Conservation (phyloP, 1,140 invertebrate species). For the Drosophila grimshawi region DNA sequence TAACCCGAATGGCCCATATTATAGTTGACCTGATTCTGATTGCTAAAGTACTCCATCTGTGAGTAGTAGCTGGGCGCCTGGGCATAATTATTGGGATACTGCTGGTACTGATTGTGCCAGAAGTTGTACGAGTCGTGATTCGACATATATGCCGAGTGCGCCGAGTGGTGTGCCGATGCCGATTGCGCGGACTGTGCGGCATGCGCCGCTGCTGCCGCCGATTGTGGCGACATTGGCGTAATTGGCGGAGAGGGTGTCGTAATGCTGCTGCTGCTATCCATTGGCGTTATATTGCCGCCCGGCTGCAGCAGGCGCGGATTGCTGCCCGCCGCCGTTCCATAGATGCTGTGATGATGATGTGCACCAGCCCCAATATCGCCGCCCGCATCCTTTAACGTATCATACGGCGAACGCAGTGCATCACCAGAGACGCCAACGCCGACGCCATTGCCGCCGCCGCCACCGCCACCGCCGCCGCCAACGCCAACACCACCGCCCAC, state of each 20-base stretch:
- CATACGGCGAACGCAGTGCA: conserved; percentile 70
- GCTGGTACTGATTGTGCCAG: conserved; percentile 84
- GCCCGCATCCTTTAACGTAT: conserved; percentile 78
- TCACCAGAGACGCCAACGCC: conserved; percentile 52
- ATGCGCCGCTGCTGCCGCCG: conserved; percentile 80
- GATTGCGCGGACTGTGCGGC: conserved; percentile 76
- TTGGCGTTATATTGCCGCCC: conserved; percentile 87
- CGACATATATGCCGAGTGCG: conserved; percentile 82
- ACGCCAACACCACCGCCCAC: conserved; percentile 21
- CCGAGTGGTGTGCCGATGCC: conserved; percentile 62
- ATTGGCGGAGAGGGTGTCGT: conserved; percentile 88
- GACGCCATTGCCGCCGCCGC: conserved; percentile 24
- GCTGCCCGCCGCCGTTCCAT: conserved; percentile 74
- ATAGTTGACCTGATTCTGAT: conserved; percentile 84
- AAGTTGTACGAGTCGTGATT: conserved; percentile 84
- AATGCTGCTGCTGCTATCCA: conserved; percentile 88
- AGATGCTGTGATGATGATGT: conserved; percentile 82
- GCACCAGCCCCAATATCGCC: conserved; percentile 68
- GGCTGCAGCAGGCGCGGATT: conserved; percentile 82
- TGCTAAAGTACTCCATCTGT: conserved; percentile 89
- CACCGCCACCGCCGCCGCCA: conserved; percentile 23
- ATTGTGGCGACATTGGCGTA: conserved; percentile 86
- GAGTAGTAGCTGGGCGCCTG: conserved; percentile 86
- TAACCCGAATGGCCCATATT: conserved; percentile 84
- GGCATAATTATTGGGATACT: conserved; percentile 87